Evolutionary conservation across 2,797 vertebrate species (phyloP), one percentile per base, ranked within the genome.

Genomic region (Cyprinella venusta): DNA sequence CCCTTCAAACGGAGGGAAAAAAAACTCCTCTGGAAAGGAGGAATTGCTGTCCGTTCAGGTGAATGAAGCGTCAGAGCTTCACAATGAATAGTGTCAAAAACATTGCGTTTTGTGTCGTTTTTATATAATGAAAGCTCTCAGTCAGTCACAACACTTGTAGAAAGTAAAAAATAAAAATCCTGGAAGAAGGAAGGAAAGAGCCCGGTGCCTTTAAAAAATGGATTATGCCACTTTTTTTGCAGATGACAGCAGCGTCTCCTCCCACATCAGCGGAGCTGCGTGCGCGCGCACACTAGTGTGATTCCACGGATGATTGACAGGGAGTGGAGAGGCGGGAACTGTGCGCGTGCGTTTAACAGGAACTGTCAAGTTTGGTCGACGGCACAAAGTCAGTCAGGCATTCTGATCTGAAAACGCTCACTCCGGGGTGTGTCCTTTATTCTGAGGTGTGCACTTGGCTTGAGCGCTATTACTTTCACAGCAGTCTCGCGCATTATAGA

Each of bases 361-460:
- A 84, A 76, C 54, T 72, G 76, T 88, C 87, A 85, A 21, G 87
- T 86, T 84, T 64, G 87, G 85, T 87, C 56, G 84, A 86, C 69
- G 16, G 67, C 45, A 30, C 79, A 71, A 54, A 63, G 33, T 52
- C 76, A 21, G 38, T 71, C 69, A 54, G 56, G 79, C 70, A 9
- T 56, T 81, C 71, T 19, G 21, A 38, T 81, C 59, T 8, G 36
- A 33, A 76, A 42, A 50, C 26, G 61, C 70, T 42, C 42, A 40
- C 33, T 52, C 2, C 12, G 72, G 74, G 74, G 81, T 36, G 81
- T 82, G 81, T 59, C 70, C 2, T 50, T 36, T 33, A 16, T 38
- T 74, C 24, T 45, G 16, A 48, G 24, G 38, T 59, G 50, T 38
- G 52, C 52, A 15, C 13, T 45, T 38, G 6, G 19, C 18, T 15